Conservation (phyloP, 2,113 vertebrate genomes). For the Tetrax tetrax region DNA sequence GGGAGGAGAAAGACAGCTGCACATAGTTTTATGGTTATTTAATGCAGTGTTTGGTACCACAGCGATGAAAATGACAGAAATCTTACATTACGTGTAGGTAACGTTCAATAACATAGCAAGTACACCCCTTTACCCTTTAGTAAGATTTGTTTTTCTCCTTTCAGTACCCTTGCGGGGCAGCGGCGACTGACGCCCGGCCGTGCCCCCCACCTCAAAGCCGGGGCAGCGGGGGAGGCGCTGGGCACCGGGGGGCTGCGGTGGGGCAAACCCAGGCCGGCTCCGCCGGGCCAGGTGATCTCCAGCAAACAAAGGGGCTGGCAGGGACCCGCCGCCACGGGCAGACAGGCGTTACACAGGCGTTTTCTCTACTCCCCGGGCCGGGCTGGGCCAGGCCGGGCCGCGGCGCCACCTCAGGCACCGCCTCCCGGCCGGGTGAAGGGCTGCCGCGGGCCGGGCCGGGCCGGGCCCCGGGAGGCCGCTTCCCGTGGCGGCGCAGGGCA, state of each 20-base stretch:
- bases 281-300: neutral
- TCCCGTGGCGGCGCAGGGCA: neutral
- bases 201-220: neutral
- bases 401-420: neutral
- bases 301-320: neutral
- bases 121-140: neutral
- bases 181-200: neutral
- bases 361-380: neutral
- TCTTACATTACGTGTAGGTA: neutral
- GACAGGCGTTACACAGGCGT: neutral
- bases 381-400: too few species aligned
- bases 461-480: neutral
- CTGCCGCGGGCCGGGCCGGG: neutral
- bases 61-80: neutral
- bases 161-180: neutral
- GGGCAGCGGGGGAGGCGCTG: neutral
- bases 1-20: neutral
- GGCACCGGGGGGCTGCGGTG: neutral
- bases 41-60: neutral
- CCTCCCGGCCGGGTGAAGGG: neutral
- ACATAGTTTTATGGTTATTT: neutral
- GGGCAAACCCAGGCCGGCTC: neutral
- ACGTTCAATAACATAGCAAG: neutral
- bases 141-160: fast-evolving
- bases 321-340: neutral